Percentiles rank a stretch among this genome's conserved stretches.
phyloP scores from a whole-genome alignment of 2,888 invertebrate species.

The Saturnia japonica region DNA sequence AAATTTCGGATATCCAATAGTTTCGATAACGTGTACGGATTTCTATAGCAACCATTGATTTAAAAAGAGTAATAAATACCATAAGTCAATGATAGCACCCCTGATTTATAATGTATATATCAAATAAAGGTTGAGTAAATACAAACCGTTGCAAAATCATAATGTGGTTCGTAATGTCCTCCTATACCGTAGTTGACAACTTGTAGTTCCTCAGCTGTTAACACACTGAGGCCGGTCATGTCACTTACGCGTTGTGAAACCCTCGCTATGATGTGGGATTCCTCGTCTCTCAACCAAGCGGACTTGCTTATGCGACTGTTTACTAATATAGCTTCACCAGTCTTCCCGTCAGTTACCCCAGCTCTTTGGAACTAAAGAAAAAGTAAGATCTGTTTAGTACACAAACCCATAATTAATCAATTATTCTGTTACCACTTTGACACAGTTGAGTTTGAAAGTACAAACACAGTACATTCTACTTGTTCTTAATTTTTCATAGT shows the following conservation, averaged over 20 bases:
- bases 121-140: background rate
- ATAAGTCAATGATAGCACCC: too few relatives aligned
- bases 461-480: background rate
- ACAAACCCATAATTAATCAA: background rate
- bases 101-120: background rate
- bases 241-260: conserved; percentile 91
- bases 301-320: conserved; percentile 99
- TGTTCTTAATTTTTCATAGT: too few relatives aligned
- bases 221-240: conserved; percentile 93
- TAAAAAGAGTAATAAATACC: background rate
- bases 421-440: background rate
- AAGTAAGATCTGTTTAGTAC: background rate
- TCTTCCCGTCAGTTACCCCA: conserved; percentile 96
- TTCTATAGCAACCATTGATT: background rate
- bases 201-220: conserved; percentile 97
- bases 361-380: conserved; percentile 90
- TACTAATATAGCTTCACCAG: conserved; percentile 95
- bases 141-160: conserved; percentile 90
- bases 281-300: conserved; percentile 95
- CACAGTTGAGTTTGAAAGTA: background rate
- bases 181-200: conserved; percentile 99
- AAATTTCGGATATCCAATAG: too few relatives aligned
- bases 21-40: too few relatives aligned
- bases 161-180: conserved; percentile 99
- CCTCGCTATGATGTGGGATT: conserved; percentile 87